Base-by-base conservation (phyloP, 2,888 invertebrate species). In the Ecliptopera silaceata region DNA sequence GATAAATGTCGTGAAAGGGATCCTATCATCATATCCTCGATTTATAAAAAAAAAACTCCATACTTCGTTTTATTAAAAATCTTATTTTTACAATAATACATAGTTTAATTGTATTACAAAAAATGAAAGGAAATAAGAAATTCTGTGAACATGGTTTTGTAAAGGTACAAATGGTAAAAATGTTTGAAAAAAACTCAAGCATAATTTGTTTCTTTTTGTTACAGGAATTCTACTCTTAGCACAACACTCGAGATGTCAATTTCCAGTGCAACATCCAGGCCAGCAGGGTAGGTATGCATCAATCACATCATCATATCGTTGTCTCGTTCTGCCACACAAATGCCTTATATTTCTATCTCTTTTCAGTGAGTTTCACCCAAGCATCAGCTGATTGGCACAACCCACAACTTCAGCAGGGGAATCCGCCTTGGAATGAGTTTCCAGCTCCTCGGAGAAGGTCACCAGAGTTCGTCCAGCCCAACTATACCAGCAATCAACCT, bases 231-330 rank as follows among this genome's bases (percentile, higher is more conserved):
- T 86, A 11, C 62, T 84, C 12, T 50, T 86, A 26, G 64, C 75
- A 15, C 54, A 76, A 32, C 70, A 71, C 49, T 70, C 74, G 66
- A 70, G 65, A 81, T 80, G 88, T 72, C 88, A 90, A 70, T 81
- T 80, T 56, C 69, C 76, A 65, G 81, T 68, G 63, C 86, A 79
- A 72, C 90, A 88, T 69, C 86, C 83, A 38, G 52, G 47, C 57
- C 57, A 57, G 57, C 57, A 57, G 86, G 91, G 91, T 91, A 91
- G 91, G 91, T 91, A 91, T 75, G 91, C 91, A 91, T 91, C 91
- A 87, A 38, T 52, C 64, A 62, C 56, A 53, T 59, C 55, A 56
- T 36, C 49, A 39, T 49, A 46, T 26, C 10, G 22, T 45, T 46
- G 3, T 20, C 20, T 11, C 32, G n/a, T 26, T 11, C 20, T 8